Evolutionary conservation across 1,140 invertebrate genomes (phyloP).

Genomic region (Berghia stephanieae): DNA sequence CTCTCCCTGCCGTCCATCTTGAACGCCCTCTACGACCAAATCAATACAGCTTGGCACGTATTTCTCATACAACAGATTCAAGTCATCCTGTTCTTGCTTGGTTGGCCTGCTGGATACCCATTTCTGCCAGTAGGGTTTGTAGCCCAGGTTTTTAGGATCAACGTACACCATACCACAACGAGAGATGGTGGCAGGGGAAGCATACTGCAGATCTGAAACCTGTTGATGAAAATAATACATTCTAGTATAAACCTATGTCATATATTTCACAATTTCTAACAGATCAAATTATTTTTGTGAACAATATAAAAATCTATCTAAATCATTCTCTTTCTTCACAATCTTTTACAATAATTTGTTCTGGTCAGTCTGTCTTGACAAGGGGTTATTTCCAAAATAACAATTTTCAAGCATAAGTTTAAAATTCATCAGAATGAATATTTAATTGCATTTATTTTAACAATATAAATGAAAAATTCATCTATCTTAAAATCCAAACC

Average conservation of each 20-base stretch:
- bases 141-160: conserved; percentile 88
- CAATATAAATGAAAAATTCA: no score
- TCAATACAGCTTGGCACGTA: conserved; percentile 78
- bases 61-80: conserved; percentile 76
- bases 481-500: no score
- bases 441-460: no score
- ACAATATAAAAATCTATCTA: not conserved
- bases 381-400: no score
- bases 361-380: no score
- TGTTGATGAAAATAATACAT: conserved; percentile 47
- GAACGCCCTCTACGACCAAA: conserved; percentile 80
- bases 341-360: no score
- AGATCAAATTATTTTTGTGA: conserved; percentile 8
- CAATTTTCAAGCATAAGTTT: no score
- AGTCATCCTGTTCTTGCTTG: conserved; percentile 62
- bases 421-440: no score
- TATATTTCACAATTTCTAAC: not conserved
- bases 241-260: not conserved
- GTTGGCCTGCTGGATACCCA: conserved; percentile 71
- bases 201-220: conserved; percentile 83
- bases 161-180: conserved; percentile 69
- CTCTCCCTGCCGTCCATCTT: conserved; percentile 73
- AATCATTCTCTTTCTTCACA: not conserved
- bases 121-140: conserved; percentile 83
- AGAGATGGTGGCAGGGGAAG: conserved; percentile 68